Evolutionary conservation across 2,888 invertebrate genomes (phyloP).

Genomic region (Lasioglossum lativentre): DNA sequence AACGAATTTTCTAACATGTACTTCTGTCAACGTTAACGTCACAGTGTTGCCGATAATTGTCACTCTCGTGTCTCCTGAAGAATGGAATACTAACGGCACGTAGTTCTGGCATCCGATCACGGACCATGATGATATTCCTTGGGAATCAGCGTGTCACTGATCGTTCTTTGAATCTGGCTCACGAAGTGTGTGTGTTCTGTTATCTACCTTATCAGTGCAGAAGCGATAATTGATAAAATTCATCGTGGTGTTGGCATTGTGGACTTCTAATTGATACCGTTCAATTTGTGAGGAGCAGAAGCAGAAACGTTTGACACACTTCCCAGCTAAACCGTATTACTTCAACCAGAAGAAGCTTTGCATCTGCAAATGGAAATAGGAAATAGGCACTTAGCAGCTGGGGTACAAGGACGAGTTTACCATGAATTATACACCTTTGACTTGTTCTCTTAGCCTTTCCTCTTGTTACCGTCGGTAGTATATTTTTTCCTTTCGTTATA

Average conservation of each 20-base stretch:
- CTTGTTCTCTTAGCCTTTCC: slow-evolving; percentile 43
- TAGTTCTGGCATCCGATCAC: slow-evolving; percentile 82
- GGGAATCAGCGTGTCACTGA: slow-evolving; percentile 66
- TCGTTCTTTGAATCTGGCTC: slow-evolving; percentile 60
- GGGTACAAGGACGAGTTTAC: slow-evolving; percentile 63
- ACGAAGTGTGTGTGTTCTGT: slow-evolving; percentile 57
- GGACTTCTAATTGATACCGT: slow-evolving; percentile 35
- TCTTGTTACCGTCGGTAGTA: slow-evolving; percentile 11
- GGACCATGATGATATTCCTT: slow-evolving; percentile 77
- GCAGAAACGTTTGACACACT: slow-evolving; percentile 64
- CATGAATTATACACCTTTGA: slow-evolving; percentile 54
- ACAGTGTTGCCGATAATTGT: not conserved
- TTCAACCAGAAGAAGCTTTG: slow-evolving; percentile 73
- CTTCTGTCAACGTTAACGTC: not conserved
- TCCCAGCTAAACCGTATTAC: slow-evolving; percentile 60
- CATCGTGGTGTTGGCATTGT: slow-evolving; percentile 33
- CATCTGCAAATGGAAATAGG: slow-evolving; percentile 80
- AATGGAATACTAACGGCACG: slow-evolving; percentile 78
- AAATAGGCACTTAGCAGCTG: slow-evolving; percentile 78
- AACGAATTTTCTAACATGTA: not conserved
- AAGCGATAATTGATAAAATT: slow-evolving; percentile 68
- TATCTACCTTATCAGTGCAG: slow-evolving; percentile 81
- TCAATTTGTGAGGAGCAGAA: slow-evolving; percentile 12
- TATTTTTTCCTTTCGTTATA: not conserved
- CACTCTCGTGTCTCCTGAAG: slow-evolving; percentile 6